A percentile compares a stretch with the other conserved stretches of the same genome.
Evolutionary conservation across 2,888 invertebrate genomes (phyloP).

Genomic region (Trissolcus japonicus): DNA sequence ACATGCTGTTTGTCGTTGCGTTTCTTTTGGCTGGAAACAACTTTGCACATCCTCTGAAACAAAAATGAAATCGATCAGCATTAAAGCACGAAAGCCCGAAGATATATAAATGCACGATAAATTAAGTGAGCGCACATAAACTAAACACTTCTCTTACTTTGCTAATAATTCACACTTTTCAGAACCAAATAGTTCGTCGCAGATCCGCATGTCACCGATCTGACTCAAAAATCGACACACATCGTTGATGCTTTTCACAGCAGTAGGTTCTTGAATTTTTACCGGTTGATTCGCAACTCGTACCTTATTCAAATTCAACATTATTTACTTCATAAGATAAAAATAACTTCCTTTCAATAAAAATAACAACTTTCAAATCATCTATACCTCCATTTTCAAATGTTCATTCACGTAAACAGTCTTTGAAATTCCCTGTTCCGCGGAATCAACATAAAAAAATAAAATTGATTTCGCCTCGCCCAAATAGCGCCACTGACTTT

Average conservation of each 20-base stretch:
- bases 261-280: background rate
- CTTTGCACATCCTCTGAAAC: constrained; percentile 22
- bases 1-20: background rate
- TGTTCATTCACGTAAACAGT: constrained; percentile 21
- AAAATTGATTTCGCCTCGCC: constrained; percentile 14
- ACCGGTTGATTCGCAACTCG: constrained; percentile 12
- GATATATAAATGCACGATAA: background rate
- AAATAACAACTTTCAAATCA: background rate
- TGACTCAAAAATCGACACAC: constrained; percentile 9
- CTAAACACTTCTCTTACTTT: constrained; percentile 8
- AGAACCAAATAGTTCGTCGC: constrained; percentile 10
- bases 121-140: background rate
- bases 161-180: constrained; percentile 5
- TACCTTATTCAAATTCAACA: constrained; percentile 4
- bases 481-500: constrained; percentile 18
- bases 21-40: constrained; percentile 10
- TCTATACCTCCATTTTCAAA: constrained; percentile 23
- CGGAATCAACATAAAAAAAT: constrained; percentile 22
- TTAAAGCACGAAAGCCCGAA: background rate
- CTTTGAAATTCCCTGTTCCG: constrained; percentile 22
- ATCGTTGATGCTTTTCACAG: constrained; percentile 10
- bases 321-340: too few relatives aligned
- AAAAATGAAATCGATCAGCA: too few relatives aligned
- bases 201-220: constrained; percentile 23
- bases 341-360: too few relatives aligned